phyloP scores from a whole-genome alignment of 2,888 invertebrate genomes.

The Coremacera marginata region DNA sequence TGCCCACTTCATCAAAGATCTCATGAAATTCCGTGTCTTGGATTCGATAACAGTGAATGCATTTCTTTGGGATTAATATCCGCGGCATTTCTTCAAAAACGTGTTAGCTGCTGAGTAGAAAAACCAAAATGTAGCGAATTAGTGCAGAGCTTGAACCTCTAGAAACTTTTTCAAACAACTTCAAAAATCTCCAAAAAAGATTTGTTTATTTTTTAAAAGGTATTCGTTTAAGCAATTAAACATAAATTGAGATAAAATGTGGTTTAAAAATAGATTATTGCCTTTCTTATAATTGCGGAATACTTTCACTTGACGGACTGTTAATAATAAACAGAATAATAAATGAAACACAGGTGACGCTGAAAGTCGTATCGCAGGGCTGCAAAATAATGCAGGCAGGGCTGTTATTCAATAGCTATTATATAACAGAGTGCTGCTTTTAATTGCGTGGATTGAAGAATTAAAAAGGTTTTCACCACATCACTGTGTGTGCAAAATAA shows the following conservation, averaged over 20 bases:
- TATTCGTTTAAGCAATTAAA: too few relatives aligned
- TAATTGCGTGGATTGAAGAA: too few relatives aligned
- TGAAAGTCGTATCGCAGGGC: not conserved
- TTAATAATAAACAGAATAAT: not conserved
- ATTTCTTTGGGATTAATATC: slow-evolving; percentile 31
- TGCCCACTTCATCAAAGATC: slow-evolving; percentile 63
- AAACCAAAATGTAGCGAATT: not conserved
- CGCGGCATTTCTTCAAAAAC: not conserved
- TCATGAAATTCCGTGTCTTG: slow-evolving; percentile 54
- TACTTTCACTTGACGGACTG: too few relatives aligned
- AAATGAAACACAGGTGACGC: not conserved
- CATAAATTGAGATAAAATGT: too few relatives aligned
- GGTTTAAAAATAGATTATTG: too few relatives aligned
- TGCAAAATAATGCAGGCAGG: not conserved
- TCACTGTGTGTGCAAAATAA: too few relatives aligned
- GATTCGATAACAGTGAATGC: slow-evolving; percentile 55
- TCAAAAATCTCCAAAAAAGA: too few relatives aligned
- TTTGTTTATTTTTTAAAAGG: too few relatives aligned
- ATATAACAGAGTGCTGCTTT: too few relatives aligned
- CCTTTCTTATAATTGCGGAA: too few relatives aligned
- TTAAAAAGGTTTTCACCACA: too few relatives aligned
- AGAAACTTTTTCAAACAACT: not conserved
- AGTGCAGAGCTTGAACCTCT: slow-evolving; percentile 13
- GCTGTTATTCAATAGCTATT: not conserved
- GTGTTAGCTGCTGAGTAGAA: not conserved